phyloP scores from a whole-genome alignment of 2,888 invertebrate species.

The Netelia virgata region DNA sequence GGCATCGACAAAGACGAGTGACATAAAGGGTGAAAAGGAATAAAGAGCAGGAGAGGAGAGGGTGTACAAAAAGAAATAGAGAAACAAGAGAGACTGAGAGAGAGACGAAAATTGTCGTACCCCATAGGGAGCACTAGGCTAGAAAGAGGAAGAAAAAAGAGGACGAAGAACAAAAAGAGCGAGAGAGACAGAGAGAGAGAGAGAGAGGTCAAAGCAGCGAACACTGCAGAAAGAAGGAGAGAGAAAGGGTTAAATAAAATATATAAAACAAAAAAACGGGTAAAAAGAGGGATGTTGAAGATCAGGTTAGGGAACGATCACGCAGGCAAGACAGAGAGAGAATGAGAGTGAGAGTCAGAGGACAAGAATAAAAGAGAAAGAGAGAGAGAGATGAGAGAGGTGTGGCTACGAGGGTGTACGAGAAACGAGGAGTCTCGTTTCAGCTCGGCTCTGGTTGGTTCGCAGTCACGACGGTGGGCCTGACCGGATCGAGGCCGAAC shows the following conservation, averaged over 20 bases:
- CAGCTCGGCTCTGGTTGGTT: conserved; percentile 83
- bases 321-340: conserved; percentile 45
- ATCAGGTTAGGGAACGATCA: conserved; percentile 64
- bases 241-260: conserved; percentile 15
- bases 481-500: conserved; percentile 76
- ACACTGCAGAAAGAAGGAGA: conserved; percentile 20
- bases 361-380: conserved; percentile 60
- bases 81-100: conserved; percentile 32
- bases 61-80: conserved; percentile 36
- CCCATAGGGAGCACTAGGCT: conserved; percentile 28
- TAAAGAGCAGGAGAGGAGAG: conserved; percentile 34
- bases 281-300: conserved; percentile 56
- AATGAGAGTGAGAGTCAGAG: conserved; percentile 55
- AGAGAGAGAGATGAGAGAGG: conserved; percentile 79
- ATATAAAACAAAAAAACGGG: conserved; percentile 2
- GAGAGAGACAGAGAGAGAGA: conserved; percentile 9
- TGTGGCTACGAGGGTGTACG: conserved; percentile 82
- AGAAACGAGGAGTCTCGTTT: conserved; percentile 77
- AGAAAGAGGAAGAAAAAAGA: conserved; percentile 49
- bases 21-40: conserved; percentile 68
- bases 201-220: conserved; percentile 38
- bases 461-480: conserved; percentile 81
- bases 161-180: conserved; percentile 45
- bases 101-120: conserved; percentile 41
- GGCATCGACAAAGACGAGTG: conserved; percentile 66